Conservation (phyloP, 2,888 invertebrate species). For the Apodemia duryi region DNA sequence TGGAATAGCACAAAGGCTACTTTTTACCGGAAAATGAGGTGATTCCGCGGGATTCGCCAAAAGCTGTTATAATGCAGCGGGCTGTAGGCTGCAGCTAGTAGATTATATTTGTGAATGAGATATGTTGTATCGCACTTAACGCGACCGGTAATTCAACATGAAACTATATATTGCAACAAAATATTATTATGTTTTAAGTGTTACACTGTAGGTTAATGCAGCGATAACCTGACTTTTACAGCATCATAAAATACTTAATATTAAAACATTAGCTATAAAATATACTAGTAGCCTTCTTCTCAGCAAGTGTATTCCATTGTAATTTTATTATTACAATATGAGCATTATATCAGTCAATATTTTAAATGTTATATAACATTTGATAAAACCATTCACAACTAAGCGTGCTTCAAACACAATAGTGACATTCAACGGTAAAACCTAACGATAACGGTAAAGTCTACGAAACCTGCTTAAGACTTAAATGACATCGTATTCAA, state of each 20-base stretch:
- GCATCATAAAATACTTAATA: neutral
- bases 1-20: too few species aligned
- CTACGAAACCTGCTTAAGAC: conserved; percentile 21
- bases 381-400: conserved; percentile 11
- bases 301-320: neutral
- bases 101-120: too few species aligned
- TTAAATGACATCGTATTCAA: conserved; percentile 22
- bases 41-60: too few species aligned
- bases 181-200: neutral
- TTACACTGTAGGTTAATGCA: neutral
- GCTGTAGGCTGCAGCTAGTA: too few species aligned
- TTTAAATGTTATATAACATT: conserved; percentile 1
- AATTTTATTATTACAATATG: neutral
- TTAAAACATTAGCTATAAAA: neutral
- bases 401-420: neutral
- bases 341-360: neutral
- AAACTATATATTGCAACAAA: neutral
- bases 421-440: conserved; percentile 1
- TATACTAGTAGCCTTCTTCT: neutral
- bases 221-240: conserved; percentile 10
- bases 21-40: too few species aligned
- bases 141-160: too few species aligned
- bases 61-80: too few species aligned
- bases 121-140: too few species aligned
- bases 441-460: conserved; percentile 19